phyloP scores from a whole-genome alignment of 1,140 invertebrate genomes.

The Bombus consobrinus region DNA sequence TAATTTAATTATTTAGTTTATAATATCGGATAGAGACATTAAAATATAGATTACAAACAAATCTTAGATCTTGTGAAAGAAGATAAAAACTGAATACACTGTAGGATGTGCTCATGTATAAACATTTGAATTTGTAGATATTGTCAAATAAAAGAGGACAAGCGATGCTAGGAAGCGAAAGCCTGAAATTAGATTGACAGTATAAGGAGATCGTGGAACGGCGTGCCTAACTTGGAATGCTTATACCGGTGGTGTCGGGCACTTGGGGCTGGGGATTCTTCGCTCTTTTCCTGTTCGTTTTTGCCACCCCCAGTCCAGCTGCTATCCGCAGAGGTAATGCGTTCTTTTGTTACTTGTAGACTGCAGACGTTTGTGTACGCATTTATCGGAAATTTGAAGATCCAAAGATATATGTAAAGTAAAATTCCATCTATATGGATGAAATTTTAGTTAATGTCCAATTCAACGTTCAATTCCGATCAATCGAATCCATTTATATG shows the following conservation, averaged over 20 bases:
- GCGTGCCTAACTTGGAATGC: constrained; percentile 65
- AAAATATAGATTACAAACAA: too few relatives aligned
- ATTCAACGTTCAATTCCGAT: not conserved
- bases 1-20: too few relatives aligned
- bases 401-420: not conserved
- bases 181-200: constrained; percentile 72
- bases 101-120: not conserved
- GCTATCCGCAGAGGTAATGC: constrained; percentile 79
- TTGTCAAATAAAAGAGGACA: constrained; percentile 53
- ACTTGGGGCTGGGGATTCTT: constrained; percentile 78
- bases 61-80: too few relatives aligned
- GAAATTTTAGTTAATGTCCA: not conserved
- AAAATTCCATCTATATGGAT: not conserved
- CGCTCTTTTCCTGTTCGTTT: constrained; percentile 74
- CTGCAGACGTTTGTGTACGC: not conserved
- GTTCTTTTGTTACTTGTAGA: not conserved
- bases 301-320: constrained; percentile 79
- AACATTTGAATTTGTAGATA: constrained; percentile 60
- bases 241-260: constrained; percentile 66
- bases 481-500: not conserved
- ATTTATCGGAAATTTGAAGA: not conserved
- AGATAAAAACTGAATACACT: not conserved
- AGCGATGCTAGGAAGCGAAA: constrained; percentile 73
- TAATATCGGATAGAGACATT: too few relatives aligned
- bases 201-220: constrained; percentile 24